A percentile compares a stretch with the other conserved stretches of the same genome.
phyloP scores from a whole-genome alignment of 2,113 vertebrate species.

The Toxotes jaculatrix region DNA sequence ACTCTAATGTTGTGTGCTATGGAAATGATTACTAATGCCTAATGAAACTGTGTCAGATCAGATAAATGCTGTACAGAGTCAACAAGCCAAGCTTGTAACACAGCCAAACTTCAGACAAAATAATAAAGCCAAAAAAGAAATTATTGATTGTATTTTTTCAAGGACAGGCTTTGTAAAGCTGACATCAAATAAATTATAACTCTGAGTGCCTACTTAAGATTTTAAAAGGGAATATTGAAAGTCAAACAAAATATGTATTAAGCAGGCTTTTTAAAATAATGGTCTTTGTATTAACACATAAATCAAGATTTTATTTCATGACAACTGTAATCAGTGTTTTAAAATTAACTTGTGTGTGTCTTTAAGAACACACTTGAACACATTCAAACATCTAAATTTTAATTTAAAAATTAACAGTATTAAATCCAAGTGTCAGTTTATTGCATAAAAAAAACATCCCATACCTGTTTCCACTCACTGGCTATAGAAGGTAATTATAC shows the following conservation, averaged over 20 bases:
- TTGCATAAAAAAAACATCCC: constrained; percentile 16
- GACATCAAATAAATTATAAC: constrained; percentile 70
- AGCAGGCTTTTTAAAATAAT: constrained; percentile 29
- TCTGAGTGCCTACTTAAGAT: constrained; percentile 48
- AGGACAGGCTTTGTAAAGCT: constrained; percentile 71
- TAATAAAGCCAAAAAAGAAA: constrained; percentile 73
- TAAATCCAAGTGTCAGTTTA: constrained; percentile 31
- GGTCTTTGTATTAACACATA: neutral
- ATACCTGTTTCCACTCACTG: constrained; percentile 24
- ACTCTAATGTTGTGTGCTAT: constrained; percentile 78
- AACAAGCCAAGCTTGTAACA: constrained; percentile 68
- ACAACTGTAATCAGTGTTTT: constrained; percentile 21
- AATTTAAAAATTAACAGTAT: constrained; percentile 16
- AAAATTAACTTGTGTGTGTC: neutral
- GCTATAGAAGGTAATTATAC: constrained; percentile 40
- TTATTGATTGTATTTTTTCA: constrained; percentile 74
- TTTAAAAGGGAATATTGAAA: constrained; percentile 50
- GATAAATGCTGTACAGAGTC: constrained; percentile 72
- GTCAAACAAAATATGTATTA: constrained; percentile 29
- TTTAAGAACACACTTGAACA: constrained; percentile 2
- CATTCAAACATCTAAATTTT: constrained; percentile 1
- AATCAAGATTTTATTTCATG: constrained; percentile 18
- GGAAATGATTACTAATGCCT: constrained; percentile 82
- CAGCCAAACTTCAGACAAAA: constrained; percentile 74
- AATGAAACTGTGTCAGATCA: constrained; percentile 81